Evolutionary conservation across 2,888 invertebrate genomes (phyloP), one percentile per base, ranked within the genome.

Genomic region (Leptarthrus brevirostris): DNA sequence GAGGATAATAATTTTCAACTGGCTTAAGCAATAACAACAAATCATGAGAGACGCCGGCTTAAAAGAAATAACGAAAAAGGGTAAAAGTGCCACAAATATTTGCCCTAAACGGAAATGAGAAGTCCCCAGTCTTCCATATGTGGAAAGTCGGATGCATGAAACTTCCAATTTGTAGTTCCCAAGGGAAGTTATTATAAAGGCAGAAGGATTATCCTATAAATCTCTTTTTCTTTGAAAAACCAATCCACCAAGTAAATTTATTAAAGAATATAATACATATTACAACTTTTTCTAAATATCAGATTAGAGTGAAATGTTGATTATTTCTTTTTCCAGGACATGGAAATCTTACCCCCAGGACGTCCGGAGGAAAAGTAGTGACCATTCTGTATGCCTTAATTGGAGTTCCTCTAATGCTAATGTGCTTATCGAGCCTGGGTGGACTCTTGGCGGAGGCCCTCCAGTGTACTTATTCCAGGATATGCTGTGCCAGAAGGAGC

Each of bases 351-450:
- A 92, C 94, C 1, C 95, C 95, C 0, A 90, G 91, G 79, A 95
- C 95, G 10, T 89, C 92, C 12, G 89, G 91, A 26, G 95, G 95
- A 3, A 92, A 95, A 82, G 89, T 94, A 26, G 91, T 93, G 16
- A 94, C 95, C 3, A 94, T 96, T 81, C 87, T 94, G 44, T 96
- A 96, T 83, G 95, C 95, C 14, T 89, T 95, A 72, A 89, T 95
- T 74, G 95, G 95, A 12, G 95, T 96, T 64, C 96, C 96, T 3
- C 85, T 96, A 73, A 94, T 95, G 87, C 86, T 96, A 79, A 90
- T 95, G 71, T 94, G 95, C 82, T 86, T 96, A 79, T 94, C 95
- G 12, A 93, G 93, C 77, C 87, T 95, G 69, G 95, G 95, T 5
- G 91, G 92, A 6, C 87, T 94, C 22, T 87, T 96, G 80, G 95